phyloP scores from a whole-genome alignment of 2,888 invertebrate genomes.

The Minunthozetes semirufus region DNA sequence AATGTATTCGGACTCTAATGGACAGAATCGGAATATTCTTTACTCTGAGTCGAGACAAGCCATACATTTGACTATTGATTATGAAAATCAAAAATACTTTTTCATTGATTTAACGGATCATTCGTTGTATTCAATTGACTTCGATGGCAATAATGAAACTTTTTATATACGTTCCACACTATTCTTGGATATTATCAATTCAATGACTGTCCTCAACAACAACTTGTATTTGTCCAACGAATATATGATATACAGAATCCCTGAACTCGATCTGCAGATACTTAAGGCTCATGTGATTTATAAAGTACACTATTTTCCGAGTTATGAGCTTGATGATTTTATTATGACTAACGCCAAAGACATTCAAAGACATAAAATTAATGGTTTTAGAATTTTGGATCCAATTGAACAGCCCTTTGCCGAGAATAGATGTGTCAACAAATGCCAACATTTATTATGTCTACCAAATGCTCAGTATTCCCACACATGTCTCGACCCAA shows the following conservation, averaged over 20 bases:
- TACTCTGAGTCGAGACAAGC: neutral
- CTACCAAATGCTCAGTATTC: neutral
- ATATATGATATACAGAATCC: neutral
- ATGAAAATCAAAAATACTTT: neutral
- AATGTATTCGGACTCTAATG: neutral
- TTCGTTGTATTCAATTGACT: neutral
- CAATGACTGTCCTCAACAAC: neutral
- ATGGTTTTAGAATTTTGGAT: neutral
- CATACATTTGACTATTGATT: slow-evolving; percentile 13
- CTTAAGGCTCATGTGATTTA: neutral
- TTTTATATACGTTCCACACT: neutral
- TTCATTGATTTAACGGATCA: neutral
- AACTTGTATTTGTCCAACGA: neutral
- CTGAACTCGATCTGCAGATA: neutral
- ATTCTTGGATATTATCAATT: neutral
- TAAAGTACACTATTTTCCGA: neutral
- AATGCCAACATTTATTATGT: neutral
- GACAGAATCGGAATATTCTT: neutral
- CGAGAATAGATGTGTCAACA: neutral
- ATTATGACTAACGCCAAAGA: neutral
- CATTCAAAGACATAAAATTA: neutral
- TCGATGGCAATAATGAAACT: neutral
- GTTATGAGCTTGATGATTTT: neutral
- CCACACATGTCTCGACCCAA: neutral
- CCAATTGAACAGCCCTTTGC: neutral